Percentiles rank a stretch among this genome's conserved stretches.
phyloP scores from a whole-genome alignment of 2,888 invertebrate species.

The Trypoxylon attenuatum region DNA sequence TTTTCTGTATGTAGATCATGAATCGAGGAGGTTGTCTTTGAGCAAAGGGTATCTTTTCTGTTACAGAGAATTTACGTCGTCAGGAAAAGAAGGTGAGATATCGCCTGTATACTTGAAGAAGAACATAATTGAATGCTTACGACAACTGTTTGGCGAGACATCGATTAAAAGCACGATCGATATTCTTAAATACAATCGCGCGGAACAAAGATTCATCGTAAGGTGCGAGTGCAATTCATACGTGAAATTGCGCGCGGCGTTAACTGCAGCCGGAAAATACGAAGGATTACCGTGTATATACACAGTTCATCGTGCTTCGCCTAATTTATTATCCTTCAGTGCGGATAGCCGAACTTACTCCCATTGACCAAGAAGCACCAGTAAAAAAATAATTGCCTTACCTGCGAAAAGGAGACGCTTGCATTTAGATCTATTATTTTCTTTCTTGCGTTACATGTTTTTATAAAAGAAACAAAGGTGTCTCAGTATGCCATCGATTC shows the following conservation, averaged over 20 bases:
- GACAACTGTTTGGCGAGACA: conserved; percentile 29
- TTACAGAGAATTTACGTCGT: conserved; percentile 75
- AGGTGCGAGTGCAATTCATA: conserved; percentile 77
- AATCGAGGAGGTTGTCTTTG: background rate
- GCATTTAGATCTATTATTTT: background rate
- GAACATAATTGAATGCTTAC: conserved; percentile 72
- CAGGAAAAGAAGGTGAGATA: conserved; percentile 70
- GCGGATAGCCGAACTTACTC: conserved; percentile 64
- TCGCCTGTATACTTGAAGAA: conserved; percentile 77
- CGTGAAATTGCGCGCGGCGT: conserved; percentile 78
- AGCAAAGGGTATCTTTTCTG: conserved; percentile 13
- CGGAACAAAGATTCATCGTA: conserved; percentile 76
- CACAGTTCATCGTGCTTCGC: conserved; percentile 76
- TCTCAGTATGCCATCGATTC: conserved; percentile 62
- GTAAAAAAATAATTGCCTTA: background rate
- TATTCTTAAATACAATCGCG: conserved; percentile 77
- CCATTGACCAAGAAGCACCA: conserved; percentile 48
- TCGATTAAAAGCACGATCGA: conserved; percentile 75
- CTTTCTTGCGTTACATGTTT: conserved; percentile 12
- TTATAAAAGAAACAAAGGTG: background rate
- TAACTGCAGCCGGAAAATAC: conserved; percentile 76
- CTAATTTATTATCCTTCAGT: conserved; percentile 69
- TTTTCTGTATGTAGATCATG: no score
- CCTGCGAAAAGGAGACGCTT: background rate
- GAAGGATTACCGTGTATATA: conserved; percentile 77